Evolutionary conservation across 1,140 invertebrate genomes (phyloP), one percentile per base, ranked within the genome.

Genomic region (Ceratosolen fusciceps): DNA sequence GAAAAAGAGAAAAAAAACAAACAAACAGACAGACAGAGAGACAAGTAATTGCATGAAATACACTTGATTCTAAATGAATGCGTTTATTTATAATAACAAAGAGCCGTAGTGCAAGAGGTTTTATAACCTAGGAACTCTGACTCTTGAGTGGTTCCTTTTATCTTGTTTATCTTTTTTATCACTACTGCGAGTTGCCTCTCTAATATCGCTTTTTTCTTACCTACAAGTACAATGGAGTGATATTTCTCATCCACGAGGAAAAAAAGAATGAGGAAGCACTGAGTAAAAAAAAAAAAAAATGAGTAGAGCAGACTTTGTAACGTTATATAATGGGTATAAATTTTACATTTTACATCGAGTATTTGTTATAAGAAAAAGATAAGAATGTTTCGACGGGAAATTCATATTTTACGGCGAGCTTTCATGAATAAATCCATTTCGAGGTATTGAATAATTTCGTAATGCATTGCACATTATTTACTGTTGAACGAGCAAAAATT

Each of bases 81-180:
- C 58, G 34, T 77, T 80, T 80, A 19, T 58, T 72, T 73, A 67
- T 34, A 80, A 73, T 73, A 70, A 73, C 74, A 77, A 77, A 77
- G 74, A 34, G 14, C 31, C 43, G n/a, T 60, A 9, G 2, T 34
- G 54, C n/a, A 31, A 52, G 29, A 74, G 19, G 24, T 47, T 70
- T 43, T 26, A 70, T 29, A 70, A 70, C 31, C 14, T 67, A 37
- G 5, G 31, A 37, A 21, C 3, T 2, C 19, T n/a, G 34, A 65
- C 19, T 37, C 60, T n/a, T n/a, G 4, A 37, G 31, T 37, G 1
- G 14, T 37, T 65, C 7, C 16, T 80, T 74, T 74, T 54, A 72
- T 54, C 62, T 74, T 76, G 29, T 75, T 80, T 80, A 52, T 71
- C 54, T 47, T 75, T 75, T 71, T 80, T 75, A 80, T 76, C 43